Evolutionary conservation across 2,888 invertebrate genomes (phyloP).

Genomic region (Agonopterix heracliana): DNA sequence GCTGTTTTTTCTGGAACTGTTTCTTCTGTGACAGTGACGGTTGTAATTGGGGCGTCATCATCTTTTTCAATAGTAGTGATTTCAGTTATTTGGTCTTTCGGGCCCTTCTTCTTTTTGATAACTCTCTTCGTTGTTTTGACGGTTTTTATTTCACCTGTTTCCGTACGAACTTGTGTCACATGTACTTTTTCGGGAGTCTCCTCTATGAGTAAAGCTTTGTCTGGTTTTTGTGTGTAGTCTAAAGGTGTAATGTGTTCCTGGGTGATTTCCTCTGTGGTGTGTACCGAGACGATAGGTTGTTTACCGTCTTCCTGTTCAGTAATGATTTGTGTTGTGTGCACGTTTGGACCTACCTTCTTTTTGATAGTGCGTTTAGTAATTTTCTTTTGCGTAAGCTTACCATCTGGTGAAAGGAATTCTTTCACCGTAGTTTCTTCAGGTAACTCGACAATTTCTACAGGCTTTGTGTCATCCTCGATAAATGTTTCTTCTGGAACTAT

Average conservation of each 20-base stretch:
- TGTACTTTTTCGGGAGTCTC: constrained; percentile 30
- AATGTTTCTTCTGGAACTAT: neutral
- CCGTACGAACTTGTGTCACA: constrained; percentile 20
- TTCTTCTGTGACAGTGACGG: constrained; percentile 15
- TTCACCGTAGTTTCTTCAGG: constrained; percentile 34
- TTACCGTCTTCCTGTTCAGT: constrained; percentile 18
- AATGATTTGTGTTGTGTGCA: constrained; percentile 25
- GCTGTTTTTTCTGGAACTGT: constrained; percentile 12
- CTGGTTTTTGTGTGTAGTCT: constrained; percentile 23
- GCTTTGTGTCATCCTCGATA: constrained; percentile 27
- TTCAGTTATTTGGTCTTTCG: constrained; percentile 16
- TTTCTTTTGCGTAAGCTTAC: constrained; percentile 26
- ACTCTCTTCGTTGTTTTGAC: constrained; percentile 21
- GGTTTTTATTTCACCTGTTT: constrained; percentile 12
- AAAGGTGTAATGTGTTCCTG: constrained; percentile 25
- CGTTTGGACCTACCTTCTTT: constrained; percentile 28
- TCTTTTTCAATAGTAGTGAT: constrained; percentile 16
- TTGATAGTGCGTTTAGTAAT: constrained; percentile 30
- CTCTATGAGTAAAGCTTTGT: constrained; percentile 13
- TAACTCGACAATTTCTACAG: constrained; percentile 18
- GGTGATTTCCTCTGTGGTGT: constrained; percentile 22
- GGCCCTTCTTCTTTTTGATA: constrained; percentile 21
- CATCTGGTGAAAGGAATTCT: constrained; percentile 34
- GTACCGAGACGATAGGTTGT: constrained; percentile 28
- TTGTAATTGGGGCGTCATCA: constrained; percentile 20